phyloP scores from a whole-genome alignment of 2,113 vertebrate genomes.

The Callionymus lyra region DNA sequence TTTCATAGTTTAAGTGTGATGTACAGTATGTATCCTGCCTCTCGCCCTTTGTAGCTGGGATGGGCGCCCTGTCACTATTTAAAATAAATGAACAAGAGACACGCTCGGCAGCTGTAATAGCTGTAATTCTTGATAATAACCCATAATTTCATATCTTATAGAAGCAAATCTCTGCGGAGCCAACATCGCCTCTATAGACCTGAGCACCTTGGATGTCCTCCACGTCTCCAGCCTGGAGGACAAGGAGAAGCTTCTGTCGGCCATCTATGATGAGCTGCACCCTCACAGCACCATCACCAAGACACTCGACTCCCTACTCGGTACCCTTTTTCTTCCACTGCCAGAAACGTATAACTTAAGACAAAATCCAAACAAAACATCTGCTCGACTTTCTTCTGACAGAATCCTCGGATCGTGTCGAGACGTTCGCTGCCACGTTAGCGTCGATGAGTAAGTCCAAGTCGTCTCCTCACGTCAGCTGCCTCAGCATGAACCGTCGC shows the following conservation, averaged over 20 bases:
- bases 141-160: constrained; percentile 23
- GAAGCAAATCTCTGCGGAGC: constrained; percentile 59
- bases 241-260: constrained; percentile 60
- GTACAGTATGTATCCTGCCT: too few species aligned
- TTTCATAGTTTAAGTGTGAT: too few species aligned
- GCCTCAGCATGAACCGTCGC: constrained; percentile 21
- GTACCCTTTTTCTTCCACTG: constrained; percentile 27
- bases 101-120: too few species aligned
- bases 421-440: constrained; percentile 43
- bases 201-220: constrained; percentile 51
- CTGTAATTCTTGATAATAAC: too few species aligned
- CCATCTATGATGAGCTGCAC: constrained; percentile 63
- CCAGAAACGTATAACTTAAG: neutral
- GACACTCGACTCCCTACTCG: constrained; percentile 50
- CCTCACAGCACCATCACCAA: constrained; percentile 41
- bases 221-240: constrained; percentile 56
- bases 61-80: too few species aligned
- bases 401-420: constrained; percentile 36
- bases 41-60: too few species aligned
- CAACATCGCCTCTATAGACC: constrained; percentile 59
- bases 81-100: too few species aligned
- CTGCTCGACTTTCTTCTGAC: neutral
- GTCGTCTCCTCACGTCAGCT: constrained; percentile 43
- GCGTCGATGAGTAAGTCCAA: constrained; percentile 41
- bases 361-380: neutral